Evolutionary conservation across 2,113 vertebrate genomes (phyloP).

Genomic region (Microcebus griseorufus): DNA sequence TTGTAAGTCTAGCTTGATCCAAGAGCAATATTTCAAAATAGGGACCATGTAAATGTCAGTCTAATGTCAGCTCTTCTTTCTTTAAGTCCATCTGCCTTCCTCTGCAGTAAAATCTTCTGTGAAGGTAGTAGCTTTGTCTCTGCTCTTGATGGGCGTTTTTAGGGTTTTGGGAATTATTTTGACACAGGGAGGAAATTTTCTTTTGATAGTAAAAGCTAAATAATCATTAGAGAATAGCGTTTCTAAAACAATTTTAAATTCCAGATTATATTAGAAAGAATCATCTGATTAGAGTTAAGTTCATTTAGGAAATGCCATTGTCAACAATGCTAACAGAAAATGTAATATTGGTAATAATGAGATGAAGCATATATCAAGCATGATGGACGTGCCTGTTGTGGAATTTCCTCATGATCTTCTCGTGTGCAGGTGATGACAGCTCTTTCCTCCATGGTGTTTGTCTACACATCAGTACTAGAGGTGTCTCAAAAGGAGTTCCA

Average conservation of each 20-base stretch:
- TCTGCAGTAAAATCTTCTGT: neutral
- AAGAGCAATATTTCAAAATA: neutral
- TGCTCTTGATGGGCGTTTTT: neutral
- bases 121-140: neutral
- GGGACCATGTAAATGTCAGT: neutral
- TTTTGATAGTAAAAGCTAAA: neutral
- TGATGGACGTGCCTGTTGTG: fast-evolving
- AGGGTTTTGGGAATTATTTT: neutral
- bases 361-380: neutral
- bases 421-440: fast-evolving
- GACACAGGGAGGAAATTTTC: neutral
- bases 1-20: neutral
- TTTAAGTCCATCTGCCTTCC: neutral
- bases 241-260: constrained; percentile 4
- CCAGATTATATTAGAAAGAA: neutral
- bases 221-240: neutral
- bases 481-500: neutral
- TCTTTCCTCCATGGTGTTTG: neutral
- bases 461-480: neutral
- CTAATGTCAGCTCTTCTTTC: neutral
- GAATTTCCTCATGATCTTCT: neutral
- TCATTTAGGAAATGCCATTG: neutral
- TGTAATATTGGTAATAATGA: neutral
- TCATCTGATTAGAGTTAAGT: neutral
- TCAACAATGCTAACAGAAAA: neutral